Percentiles rank a stretch among this genome's conserved stretches.
phyloP scores from a whole-genome alignment of 2,888 invertebrate genomes.

The Eueremaeus valkanovi region DNA sequence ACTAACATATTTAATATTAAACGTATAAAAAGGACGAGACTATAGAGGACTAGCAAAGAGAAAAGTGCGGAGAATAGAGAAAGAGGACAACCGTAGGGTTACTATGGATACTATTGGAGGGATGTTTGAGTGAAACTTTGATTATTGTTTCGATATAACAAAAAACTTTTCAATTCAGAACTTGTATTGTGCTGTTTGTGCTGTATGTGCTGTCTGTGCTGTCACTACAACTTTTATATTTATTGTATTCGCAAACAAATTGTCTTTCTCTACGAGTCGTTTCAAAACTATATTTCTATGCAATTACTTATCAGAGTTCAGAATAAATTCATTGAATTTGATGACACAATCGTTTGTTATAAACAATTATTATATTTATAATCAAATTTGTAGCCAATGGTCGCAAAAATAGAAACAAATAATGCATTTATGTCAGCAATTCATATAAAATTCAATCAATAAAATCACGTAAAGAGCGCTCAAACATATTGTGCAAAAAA shows the following conservation, averaged over 20 bases:
- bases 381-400: neutral
- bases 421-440: neutral
- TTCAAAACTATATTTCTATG: neutral
- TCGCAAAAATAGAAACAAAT: neutral
- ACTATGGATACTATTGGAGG: neutral
- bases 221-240: neutral
- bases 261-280: neutral
- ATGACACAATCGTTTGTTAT: too few species aligned
- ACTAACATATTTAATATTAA: neutral
- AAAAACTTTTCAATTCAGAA: neutral
- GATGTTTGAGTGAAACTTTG: neutral
- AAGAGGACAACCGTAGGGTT: conserved; percentile 7
- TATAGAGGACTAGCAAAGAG: neutral
- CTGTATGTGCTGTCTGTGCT: neutral
- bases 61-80: neutral
- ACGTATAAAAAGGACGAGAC: neutral
- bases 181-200: neutral
- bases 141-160: neutral
- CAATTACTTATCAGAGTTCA: neutral
- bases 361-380: neutral
- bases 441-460: neutral
- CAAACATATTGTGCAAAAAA: neutral
- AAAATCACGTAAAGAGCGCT: neutral
- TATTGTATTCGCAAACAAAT: neutral
- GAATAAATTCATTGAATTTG: too few species aligned